Percentiles rank a stretch among this genome's conserved stretches.
Evolutionary conservation across 1,140 invertebrate species (phyloP).

Genomic region (Procambarus virginalis): DNA sequence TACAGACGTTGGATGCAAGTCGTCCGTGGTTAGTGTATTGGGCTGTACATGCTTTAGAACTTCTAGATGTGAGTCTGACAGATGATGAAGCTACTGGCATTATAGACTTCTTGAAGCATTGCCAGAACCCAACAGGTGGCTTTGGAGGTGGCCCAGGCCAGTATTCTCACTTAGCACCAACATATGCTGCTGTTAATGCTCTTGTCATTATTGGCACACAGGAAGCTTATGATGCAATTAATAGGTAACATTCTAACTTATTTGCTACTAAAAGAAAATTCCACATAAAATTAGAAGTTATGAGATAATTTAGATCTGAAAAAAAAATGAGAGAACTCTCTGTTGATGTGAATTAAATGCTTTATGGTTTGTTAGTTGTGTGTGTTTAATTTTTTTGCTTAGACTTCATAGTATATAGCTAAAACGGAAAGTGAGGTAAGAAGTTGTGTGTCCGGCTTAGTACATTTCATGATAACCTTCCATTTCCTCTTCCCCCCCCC

Average conservation of each 20-base stretch:
- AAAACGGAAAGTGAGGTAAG: no score
- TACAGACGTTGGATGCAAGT: conserved; percentile 90
- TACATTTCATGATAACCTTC: no score
- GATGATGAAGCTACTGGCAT: conserved; percentile 81
- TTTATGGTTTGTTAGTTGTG: no score
- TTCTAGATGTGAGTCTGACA: conserved; percentile 84
- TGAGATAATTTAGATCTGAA: no score
- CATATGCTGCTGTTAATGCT: conserved; percentile 96
- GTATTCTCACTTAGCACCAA: conserved; percentile 93
- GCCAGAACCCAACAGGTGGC: conserved; percentile 88
- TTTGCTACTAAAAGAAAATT: not conserved
- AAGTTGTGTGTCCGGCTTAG: no score
- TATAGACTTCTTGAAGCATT: conserved; percentile 82
- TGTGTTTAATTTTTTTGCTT: no score
- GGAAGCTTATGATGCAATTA: conserved; percentile 89
- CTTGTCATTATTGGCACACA: conserved; percentile 90
- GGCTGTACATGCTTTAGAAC: conserved; percentile 91
- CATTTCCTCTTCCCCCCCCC: no score
- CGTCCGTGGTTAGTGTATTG: conserved; percentile 96
- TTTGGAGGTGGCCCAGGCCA: conserved; percentile 96
- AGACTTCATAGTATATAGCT: no score
- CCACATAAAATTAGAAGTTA: not conserved
- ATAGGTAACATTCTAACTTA: conserved; percentile 79
- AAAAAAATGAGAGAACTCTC: no score
- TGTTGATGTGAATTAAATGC: no score